A percentile compares a stretch with the other conserved stretches of the same genome.
Conservation (phyloP, 2,888 invertebrate species). For the Drosophila pseudotalamancana region DNA sequence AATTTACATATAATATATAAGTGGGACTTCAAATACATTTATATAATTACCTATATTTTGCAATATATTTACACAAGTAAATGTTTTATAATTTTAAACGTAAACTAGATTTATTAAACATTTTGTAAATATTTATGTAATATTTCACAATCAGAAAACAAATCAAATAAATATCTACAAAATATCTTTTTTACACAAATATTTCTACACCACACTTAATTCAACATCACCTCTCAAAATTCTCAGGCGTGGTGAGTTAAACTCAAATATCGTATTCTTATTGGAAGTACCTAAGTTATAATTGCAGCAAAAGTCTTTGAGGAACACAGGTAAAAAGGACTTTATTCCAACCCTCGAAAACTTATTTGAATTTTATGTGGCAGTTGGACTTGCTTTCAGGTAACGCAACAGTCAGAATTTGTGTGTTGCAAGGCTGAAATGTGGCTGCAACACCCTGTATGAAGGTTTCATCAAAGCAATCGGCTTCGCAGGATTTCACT, state of each 20-base stretch:
- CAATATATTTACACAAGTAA: too few species aligned
- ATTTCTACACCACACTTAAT: not conserved
- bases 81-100: too few species aligned
- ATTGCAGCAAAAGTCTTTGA: not conserved
- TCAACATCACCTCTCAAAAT: not conserved
- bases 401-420: slow-evolving; percentile 28
- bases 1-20: too few species aligned
- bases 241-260: slow-evolving; percentile 2
- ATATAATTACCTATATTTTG: too few species aligned
- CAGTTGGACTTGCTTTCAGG: not conserved
- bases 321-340: slow-evolving; percentile 33
- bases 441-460: slow-evolving; percentile 44
- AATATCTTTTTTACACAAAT: not conserved
- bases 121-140: too few species aligned
- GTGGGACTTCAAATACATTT: too few species aligned
- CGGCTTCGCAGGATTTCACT: slow-evolving; percentile 63
- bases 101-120: too few species aligned
- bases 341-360: not conserved
- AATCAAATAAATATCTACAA: too few species aligned
- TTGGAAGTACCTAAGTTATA: slow-evolving; percentile 12
- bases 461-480: slow-evolving; percentile 32
- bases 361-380: not conserved
- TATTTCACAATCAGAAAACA: too few species aligned
- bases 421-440: slow-evolving; percentile 6
- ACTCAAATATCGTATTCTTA: slow-evolving; percentile 41